phyloP scores from a whole-genome alignment of 2,797 vertebrate species.

The Petrocephalus sullivani region DNA sequence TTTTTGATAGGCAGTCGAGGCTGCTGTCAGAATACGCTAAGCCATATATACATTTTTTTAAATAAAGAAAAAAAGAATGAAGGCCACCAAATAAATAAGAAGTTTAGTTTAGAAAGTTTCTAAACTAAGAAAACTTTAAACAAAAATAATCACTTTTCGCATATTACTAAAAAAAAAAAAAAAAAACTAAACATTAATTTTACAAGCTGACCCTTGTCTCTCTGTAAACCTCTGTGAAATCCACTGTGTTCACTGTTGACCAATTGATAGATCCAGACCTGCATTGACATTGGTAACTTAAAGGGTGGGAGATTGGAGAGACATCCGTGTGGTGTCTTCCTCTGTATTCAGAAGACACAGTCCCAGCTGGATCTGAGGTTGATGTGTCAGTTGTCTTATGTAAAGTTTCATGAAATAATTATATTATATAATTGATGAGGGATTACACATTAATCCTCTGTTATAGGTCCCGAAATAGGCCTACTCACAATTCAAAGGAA shows the following conservation, averaged over 20 bases:
- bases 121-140: background rate
- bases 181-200: background rate
- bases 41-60: background rate
- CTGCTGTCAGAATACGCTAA: background rate
- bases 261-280: background rate
- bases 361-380: background rate
- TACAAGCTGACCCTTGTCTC: background rate
- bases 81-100: background rate
- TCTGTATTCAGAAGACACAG: background rate
- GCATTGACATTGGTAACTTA: background rate
- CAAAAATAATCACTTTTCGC: background rate
- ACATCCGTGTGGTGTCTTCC: background rate
- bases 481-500: background rate
- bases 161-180: background rate
- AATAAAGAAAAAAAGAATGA: background rate
- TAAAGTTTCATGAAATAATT: too few relatives aligned
- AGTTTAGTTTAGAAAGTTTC: background rate
- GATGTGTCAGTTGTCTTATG: background rate
- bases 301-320: background rate
- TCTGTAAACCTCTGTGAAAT: background rate
- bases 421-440: background rate
- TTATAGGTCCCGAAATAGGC: background rate
- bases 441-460: background rate
- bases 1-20: too few relatives aligned
- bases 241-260: constrained; percentile 5